Evolutionary conservation across 2,797 vertebrate genomes (phyloP).

Genomic region (Etheostoma nigrum): DNA sequence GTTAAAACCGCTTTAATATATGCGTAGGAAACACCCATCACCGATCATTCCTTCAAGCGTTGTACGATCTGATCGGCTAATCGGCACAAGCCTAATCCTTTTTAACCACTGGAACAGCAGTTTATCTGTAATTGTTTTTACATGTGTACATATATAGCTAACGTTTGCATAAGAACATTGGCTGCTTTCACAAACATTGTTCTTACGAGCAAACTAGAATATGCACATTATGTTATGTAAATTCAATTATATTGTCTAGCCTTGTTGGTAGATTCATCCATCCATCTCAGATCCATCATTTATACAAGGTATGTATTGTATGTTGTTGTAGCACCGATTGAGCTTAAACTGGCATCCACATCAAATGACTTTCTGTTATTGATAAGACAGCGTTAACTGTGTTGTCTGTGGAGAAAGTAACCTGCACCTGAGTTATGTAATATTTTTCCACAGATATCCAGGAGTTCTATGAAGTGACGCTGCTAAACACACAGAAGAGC

Average conservation of each 20-base stretch:
- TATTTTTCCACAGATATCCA: constrained; percentile 90
- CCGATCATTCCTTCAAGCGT: too few species aligned
- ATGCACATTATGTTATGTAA: neutral
- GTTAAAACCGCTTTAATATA: too few species aligned
- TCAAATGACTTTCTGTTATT: neutral
- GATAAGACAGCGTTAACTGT: neutral
- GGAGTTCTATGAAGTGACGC: constrained; percentile 96
- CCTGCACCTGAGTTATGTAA: constrained; percentile 21
- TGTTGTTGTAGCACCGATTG: neutral
- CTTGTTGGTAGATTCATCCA: too few species aligned
- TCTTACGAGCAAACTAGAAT: neutral
- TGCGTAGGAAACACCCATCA: too few species aligned
- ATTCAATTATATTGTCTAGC: neutral
- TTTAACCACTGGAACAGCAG: neutral
- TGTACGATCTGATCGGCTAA: too few species aligned
- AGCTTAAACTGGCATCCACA: neutral
- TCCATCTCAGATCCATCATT: neutral
- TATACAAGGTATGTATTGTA: neutral
- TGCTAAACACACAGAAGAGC: constrained; percentile 93
- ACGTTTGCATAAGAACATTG: neutral
- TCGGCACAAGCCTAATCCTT: neutral
- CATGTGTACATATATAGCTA: neutral
- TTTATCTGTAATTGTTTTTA: neutral
- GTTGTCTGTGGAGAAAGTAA: neutral
- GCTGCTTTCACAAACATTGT: neutral